Base-by-base conservation (phyloP, 2,113 vertebrate genomes). In the Merops nubicus region DNA sequence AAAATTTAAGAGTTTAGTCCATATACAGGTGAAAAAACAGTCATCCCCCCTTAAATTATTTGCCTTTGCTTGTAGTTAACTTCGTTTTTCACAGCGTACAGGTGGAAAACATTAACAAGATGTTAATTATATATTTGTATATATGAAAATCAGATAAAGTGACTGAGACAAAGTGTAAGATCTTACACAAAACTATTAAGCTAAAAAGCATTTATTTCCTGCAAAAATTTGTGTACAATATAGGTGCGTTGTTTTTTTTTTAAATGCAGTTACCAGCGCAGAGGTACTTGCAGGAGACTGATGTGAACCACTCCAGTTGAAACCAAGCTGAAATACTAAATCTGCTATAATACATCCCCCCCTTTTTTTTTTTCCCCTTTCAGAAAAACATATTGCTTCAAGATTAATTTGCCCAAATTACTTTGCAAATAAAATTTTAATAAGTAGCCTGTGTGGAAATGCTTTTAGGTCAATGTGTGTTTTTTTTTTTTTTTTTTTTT, bases 341-440 rank as follows among this genome's bases (percentile, higher is more conserved):
- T 63, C 9, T 34, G 50, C 3, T 12, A 48, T 51, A 85, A 76
- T 8, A 54, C 5, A n/a, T 11, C 0, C 0, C 0, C 3, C 6
- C 33, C 45, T 31, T 12, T 16, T 40, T 36, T 7, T 17, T 12
- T 16, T 40, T 36, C 6, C 15, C 43, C 29, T 28, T 12, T 11
- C 21, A 50, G 26, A 51, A 6, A 51, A 51, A 57, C n/a, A 57
- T 19, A 75, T 4, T 40, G 13, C 4, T 85, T 69, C 9, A 60
- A 54, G 13, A 76, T 53, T 31, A 67, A 68, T n/a, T 79, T 59
- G 5, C 3, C 12, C 54, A 73, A 63, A 22, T 50, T 62, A 14
- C 12, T 86, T 79, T 34, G 34, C 17, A 75, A 75, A 70, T 42
- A 45, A 79, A 43, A 36, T 21, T 59, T 73, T 43, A 78, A 17